Evolutionary conservation across 2,113 vertebrate genomes (phyloP).

Genomic region (Emberiza fucata): DNA sequence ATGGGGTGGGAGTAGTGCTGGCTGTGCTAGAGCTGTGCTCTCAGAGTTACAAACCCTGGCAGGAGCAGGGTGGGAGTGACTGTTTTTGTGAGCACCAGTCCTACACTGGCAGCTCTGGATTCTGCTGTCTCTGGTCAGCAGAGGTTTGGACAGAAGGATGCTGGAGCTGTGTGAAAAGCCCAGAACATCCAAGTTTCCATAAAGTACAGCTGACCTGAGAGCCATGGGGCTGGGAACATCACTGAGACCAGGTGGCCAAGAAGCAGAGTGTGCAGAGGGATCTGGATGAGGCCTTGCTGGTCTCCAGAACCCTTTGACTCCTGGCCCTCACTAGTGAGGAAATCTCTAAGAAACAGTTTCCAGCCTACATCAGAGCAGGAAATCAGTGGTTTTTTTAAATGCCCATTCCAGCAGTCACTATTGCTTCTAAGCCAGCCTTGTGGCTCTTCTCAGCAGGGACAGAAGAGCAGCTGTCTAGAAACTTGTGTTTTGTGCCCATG

Average conservation of each 20-base stretch:
- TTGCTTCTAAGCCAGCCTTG: background rate
- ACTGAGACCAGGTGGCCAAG: background rate
- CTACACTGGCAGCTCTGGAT: background rate
- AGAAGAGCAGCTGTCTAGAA: background rate
- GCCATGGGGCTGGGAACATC: background rate
- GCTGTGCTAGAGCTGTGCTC: background rate
- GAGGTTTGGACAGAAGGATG: background rate
- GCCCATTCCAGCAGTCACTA: background rate
- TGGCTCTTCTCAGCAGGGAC: background rate
- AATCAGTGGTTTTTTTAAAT: background rate
- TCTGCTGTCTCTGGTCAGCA: background rate
- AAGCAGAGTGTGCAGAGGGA: background rate
- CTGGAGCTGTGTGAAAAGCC: background rate
- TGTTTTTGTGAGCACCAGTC: background rate
- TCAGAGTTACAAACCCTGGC: background rate
- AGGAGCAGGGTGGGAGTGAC: fast-evolving
- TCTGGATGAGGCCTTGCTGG: background rate
- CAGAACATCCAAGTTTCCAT: background rate
- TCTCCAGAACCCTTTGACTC: background rate
- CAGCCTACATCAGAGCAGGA: background rate
- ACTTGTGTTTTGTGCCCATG: background rate
- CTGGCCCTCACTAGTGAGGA: fast-evolving
- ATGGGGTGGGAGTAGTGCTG: fast-evolving
- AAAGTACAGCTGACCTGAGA: background rate
- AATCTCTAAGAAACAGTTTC: background rate